These are phyloP conservation scores for Gulo gulo DNA, from an alignment of 2,113 vertebrate species.

Conservation along the genomic window DNA sequence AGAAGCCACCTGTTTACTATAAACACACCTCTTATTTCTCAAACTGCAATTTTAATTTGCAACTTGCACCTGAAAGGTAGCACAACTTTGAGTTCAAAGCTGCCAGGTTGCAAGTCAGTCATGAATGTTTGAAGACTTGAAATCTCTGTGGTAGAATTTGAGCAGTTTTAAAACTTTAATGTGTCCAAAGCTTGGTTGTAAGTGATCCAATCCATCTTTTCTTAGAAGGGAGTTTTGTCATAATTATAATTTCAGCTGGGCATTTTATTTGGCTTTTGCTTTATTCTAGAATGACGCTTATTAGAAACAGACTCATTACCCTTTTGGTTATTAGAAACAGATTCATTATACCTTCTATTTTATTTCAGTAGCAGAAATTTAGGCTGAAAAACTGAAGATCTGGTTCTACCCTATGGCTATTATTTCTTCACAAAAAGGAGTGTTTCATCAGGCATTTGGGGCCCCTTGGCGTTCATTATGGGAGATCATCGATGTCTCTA, in stretches of 20 bases:
- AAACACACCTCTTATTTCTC: slow-evolving; percentile 77
- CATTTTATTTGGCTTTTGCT: slow-evolving; percentile 66
- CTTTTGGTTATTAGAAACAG: slow-evolving; percentile 77
- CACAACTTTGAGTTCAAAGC: slow-evolving; percentile 33
- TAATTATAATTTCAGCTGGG: slow-evolving; percentile 66
- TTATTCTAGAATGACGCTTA: slow-evolving; percentile 68
- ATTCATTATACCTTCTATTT: slow-evolving; percentile 69
- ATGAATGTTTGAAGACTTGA: slow-evolving; percentile 50
- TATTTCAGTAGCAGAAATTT: slow-evolving; percentile 48
- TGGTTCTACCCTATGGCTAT: slow-evolving; percentile 59
- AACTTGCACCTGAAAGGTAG: slow-evolving; percentile 68
- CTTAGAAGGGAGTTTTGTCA: slow-evolving; percentile 39
- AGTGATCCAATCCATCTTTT: slow-evolving; percentile 69
- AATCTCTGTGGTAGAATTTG: slow-evolving; percentile 64
- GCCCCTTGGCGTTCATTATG: slow-evolving; percentile 50
- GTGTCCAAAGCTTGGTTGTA: slow-evolving; percentile 70
- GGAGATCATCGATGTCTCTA: slow-evolving; percentile 68
- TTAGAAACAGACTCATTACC: slow-evolving; percentile 75
- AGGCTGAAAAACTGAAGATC: slow-evolving; percentile 46
- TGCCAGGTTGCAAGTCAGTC: slow-evolving; percentile 59
- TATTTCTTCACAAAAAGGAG: slow-evolving; percentile 57
- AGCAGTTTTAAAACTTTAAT: slow-evolving; percentile 71
- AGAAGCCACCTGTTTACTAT: slow-evolving; percentile 83
- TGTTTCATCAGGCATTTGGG: slow-evolving; percentile 51
- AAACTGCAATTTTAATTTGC: slow-evolving; percentile 72